Conservation (phyloP, 2,888 invertebrate genomes). For the Cryptocheilus praepositus region DNA sequence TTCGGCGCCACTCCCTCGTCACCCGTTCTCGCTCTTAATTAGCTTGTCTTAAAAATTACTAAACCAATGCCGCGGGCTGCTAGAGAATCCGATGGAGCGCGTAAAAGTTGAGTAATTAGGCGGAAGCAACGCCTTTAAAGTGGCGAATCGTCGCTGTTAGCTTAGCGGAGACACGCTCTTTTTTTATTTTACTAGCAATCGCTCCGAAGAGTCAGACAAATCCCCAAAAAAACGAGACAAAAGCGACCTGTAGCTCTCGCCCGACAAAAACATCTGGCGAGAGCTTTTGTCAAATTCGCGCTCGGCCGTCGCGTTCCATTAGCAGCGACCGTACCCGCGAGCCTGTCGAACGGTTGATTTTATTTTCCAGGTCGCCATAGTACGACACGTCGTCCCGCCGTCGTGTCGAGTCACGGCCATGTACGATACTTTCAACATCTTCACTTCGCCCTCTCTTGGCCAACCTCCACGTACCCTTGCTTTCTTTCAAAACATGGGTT, state of each 20-base stretch:
- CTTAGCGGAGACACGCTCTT: too few species aligned
- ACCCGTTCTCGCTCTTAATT: constrained; percentile 18
- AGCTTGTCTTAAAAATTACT: constrained; percentile 9
- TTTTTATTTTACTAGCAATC: too few species aligned
- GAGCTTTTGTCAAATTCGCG: not conserved
- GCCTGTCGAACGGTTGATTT: too few species aligned
- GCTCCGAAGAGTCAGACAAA: not conserved
- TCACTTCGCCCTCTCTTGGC: too few species aligned
- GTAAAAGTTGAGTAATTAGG: constrained; percentile 47
- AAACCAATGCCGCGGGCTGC: constrained; percentile 16
- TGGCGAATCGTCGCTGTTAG: too few species aligned
- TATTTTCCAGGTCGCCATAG: too few species aligned
- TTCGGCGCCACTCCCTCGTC: constrained; percentile 16
- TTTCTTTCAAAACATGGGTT: too few species aligned
- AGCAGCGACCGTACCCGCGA: too few species aligned
- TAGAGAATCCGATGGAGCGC: constrained; percentile 41
- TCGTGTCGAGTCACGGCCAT: too few species aligned
- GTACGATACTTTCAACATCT: too few species aligned
- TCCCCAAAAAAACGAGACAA: not conserved
- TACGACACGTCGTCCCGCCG: too few species aligned
- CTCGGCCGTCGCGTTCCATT: not conserved
- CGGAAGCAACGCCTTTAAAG: constrained; percentile 47
- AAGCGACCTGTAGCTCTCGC: not conserved
- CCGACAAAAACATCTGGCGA: not conserved
- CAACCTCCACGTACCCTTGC: too few species aligned